Evolutionary conservation across 2,113 vertebrate species (phyloP), one percentile per base, ranked within the genome.

Genomic region (Mastomys natalensis): DNA sequence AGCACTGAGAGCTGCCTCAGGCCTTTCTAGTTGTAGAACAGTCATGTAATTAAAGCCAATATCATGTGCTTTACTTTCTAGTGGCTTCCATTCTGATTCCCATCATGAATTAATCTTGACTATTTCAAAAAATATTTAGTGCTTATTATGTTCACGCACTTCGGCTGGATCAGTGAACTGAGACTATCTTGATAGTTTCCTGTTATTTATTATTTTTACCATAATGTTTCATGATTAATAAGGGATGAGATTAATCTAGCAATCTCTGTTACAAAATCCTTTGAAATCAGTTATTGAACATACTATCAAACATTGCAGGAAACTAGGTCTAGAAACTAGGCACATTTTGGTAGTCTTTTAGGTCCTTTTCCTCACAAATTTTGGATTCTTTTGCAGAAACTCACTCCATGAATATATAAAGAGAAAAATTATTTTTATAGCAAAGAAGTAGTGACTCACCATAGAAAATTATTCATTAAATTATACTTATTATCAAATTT

Each of bases 401-500:
- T 89, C 95, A 87, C 21, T 96, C 10, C 48, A 70, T 5, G n/a
- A 7, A 66, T 43, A 26, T 11, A 86, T 9, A 92, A 29, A 87
- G 40, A 92, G 58, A 90, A 94, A 97, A 90, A 73, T 51, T 92
- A 12, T 45, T 90, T 96, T 81, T 87, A 90, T 92, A 86, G 16
- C 70, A 97, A 89, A 80, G 73, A 93, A 95, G 89, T 90, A 89
- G 95, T 97, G 96, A 97, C 66, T 97, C 86, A 96, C 40, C 26
- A 80, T 31, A 87, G 81, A 95, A 96, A 95, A 95, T 85, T 95
- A 92, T 92, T 96, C 94, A 96, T 82, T 96, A 95, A 92, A 96
- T 95, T 96, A 95, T 70, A 76, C 90, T 88, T 92, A 96, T 93
- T 95, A 94, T 86, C 34, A 95, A 97, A 90, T 92, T 86, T 96